Base-by-base conservation (phyloP, 1,140 invertebrate genomes). In the Micrasema longulum region DNA sequence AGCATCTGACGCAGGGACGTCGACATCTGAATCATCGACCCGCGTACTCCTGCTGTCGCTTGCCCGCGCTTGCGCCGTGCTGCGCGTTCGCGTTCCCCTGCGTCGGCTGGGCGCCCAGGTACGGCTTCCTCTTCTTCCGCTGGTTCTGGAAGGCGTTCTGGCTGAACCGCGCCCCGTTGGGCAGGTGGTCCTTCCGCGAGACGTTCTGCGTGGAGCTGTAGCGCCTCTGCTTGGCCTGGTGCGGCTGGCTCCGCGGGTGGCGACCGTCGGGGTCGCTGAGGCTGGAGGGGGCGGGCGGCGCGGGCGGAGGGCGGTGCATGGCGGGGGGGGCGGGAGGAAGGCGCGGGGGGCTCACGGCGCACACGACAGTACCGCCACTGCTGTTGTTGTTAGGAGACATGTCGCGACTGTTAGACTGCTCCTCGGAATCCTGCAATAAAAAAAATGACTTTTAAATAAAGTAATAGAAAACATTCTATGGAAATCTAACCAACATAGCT, bases 201-300 rank as follows among this genome's bases (percentile, higher is more conserved):
- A 75, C 65, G 41, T 75, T 75, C 48, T 75, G 74, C 53, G 66
- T 66, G 20, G 64, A 68, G 43, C 66, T 72, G 45, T 69, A 72
- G 0, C 67, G 47, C 22, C 67, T 48, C 35, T 75, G 74, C 50
- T 75, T 75, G 6, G 70, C 43, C 16, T 75, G 57, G 26, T 69
- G 57, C 16, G 48, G 22, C 3, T 31, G 2, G 26, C 3, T 2
- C 7, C 26, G 2, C 26, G 26, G 3, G 26, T 31, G 26, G 26
- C 26, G 26, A 7, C 3, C 26, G 26, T 31, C 26, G 22, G 45
- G 50, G 26, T 12, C 16, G 23, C 35, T 11, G 9, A n/a, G 41
- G 4, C 53, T n/a, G n/a, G 62, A 62, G 10, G 67, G 47, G 23
- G 43, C 16, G 9, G 47, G 53, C 7, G 18, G 47, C n/a, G 63